These are phyloP conservation scores for Orthosia gothica DNA, from an alignment of 2,888 invertebrate species.

Conservation along the genomic window DNA sequence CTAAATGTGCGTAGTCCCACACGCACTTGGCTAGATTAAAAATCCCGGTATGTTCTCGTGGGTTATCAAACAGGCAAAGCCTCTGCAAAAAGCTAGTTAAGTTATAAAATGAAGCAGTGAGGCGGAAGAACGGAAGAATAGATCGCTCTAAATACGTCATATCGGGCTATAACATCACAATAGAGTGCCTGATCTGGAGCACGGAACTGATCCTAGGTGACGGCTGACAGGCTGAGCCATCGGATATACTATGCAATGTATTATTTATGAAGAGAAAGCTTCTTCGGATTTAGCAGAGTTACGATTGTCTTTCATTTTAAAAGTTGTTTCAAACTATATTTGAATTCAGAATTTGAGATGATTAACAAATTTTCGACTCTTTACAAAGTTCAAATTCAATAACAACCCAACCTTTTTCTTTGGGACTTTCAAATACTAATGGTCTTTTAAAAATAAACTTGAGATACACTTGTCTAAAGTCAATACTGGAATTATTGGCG, in stretches of 20 bases:
- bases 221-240: conserved; percentile 23
- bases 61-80: neutral
- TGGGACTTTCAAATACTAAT: too few species aligned
- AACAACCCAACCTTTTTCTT: too few species aligned
- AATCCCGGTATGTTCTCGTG: too few species aligned
- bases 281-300: neutral
- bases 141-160: conserved; percentile 42
- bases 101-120: neutral
- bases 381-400: too few species aligned
- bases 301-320: neutral
- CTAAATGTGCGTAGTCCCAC: too few species aligned
- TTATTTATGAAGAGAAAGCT: conserved; percentile 11
- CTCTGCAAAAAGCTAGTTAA: neutral
- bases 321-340: neutral
- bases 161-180: conserved; percentile 25
- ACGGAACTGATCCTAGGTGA: neutral
- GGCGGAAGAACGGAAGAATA: conserved; percentile 13
- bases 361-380: too few species aligned
- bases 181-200: conserved; percentile 20
- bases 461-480: too few species aligned
- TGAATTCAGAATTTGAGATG: too few species aligned
- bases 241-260: neutral
- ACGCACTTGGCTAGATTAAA: too few species aligned
- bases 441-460: too few species aligned
- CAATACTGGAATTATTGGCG: too few species aligned